Evolutionary conservation across 2,113 vertebrate genomes (phyloP).

Genomic region (Corythornis vintsioides): DNA sequence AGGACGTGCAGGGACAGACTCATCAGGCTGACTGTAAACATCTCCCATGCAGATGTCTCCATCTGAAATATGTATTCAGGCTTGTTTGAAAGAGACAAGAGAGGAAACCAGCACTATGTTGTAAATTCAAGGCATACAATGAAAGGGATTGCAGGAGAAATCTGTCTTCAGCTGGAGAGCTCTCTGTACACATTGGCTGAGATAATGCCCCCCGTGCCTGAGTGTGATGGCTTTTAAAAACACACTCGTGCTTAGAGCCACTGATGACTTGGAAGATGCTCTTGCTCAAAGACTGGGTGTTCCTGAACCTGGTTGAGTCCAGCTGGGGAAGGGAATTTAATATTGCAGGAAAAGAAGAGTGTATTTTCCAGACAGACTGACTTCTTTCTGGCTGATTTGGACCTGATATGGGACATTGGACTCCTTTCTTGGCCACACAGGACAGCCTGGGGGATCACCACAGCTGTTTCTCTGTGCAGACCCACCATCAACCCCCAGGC

Average conservation of each 20-base stretch:
- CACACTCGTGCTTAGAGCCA: not conserved
- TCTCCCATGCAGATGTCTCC: not conserved
- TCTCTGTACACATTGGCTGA: not conserved
- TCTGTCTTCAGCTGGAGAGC: not conserved
- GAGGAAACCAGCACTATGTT: not conserved
- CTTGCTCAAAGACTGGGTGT: not conserved
- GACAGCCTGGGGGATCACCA: not conserved
- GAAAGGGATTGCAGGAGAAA: not conserved
- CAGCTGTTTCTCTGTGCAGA: not conserved
- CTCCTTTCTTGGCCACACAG: not conserved
- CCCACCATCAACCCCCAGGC: not conserved
- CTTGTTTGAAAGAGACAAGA: not conserved
- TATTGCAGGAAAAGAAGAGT: not conserved
- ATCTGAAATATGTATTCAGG: not conserved
- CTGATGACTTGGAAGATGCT: not conserved
- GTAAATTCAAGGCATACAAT: not conserved
- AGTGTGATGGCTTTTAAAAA: not conserved
- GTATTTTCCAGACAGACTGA: not conserved
- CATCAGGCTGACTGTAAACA: not conserved
- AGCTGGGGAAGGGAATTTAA: not conserved
- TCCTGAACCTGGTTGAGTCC: not conserved
- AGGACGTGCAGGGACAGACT: not conserved
- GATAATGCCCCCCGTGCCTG: not conserved
- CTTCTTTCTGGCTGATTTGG: not conserved
- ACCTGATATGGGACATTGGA: not conserved